Base-by-base conservation (phyloP, 2,797 vertebrate species). In the Phalloptychus januarius region DNA sequence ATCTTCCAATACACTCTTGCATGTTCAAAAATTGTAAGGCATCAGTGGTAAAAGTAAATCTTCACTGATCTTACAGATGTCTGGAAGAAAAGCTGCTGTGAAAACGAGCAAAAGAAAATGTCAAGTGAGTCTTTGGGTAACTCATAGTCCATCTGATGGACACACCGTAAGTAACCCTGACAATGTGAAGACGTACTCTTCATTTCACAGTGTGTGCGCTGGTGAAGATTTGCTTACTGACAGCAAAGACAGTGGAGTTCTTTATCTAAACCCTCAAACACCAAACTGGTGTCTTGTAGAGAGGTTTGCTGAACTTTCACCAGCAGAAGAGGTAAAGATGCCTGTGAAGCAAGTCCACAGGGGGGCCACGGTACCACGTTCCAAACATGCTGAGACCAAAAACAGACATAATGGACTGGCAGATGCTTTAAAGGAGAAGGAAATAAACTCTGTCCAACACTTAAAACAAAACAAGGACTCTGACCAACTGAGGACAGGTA, bases 201-300 rank as follows among this genome's bases (percentile, higher is more conserved):
- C 74, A n/a, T 61, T 80, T 40, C 72, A 33, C 0, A 54, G 54
- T 5, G 40, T 82, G 10, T 87, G 46, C 38, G 23, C 31, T 2
- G 70, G 75, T 23, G 8, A 75, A 48, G 70, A 74, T 45, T 70
- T 71, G 7, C 54, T 72, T 13, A 18, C 81, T 58, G 86, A 87
- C 28, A 85, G 72, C 72, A 45, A n/a, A 28, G 87, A 90, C 18
- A 33, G 63, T 63, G 90, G 77, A 48, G 74, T 90, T 69, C 75
- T 94, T 70, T 94, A 90, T 72, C 75, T 93, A 40, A 93, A 94
- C 75, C 93, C 93, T 73, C 91, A 86, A 80, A 89, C 92, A 18
- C 86, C 90, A 42, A 91, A 79, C 12, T 90, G 85, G 84, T 88
- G 63, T 46, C 87, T 93, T 0, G 83, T 86, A 4, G 85, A 94